phyloP scores from a whole-genome alignment of 1,140 invertebrate species.

The Drosophila pallidifrons region DNA sequence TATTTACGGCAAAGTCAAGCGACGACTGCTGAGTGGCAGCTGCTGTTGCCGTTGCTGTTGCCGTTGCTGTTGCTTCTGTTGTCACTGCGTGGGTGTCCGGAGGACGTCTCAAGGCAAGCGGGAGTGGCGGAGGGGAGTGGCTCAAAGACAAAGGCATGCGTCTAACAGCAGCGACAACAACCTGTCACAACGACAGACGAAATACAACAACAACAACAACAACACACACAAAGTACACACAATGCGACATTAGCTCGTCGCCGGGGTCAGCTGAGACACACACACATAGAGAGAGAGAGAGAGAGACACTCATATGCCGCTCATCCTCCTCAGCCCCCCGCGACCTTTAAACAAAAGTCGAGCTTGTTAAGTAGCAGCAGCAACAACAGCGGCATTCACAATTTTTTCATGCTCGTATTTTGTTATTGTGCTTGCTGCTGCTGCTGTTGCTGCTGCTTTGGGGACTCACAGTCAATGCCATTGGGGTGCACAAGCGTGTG shows the following conservation, averaged over 20 bases:
- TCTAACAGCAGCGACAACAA: conserved; percentile 74
- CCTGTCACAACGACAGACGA: conserved; percentile 72
- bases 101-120: neutral
- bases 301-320: neutral
- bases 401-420: conserved; percentile 1
- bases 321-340: neutral
- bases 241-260: conserved; percentile 67
- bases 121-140: conserved; percentile 4
- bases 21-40: conserved; percentile 55
- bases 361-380: conserved; percentile 59
- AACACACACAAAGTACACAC: conserved; percentile 51
- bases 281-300: too few relatives aligned
- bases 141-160: conserved; percentile 73
- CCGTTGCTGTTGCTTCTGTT: conserved; percentile 14
- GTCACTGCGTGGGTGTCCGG: conserved; percentile 11
- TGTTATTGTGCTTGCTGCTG: conserved; percentile 17
- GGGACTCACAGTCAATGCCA: conserved; percentile 58
- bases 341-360: conserved; percentile 78
- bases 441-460: neutral
- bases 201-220: conserved; percentile 1
- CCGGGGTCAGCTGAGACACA: conserved; percentile 37
- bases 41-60: conserved; percentile 39
- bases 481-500: conserved; percentile 15
- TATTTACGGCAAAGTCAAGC: conserved; percentile 72
- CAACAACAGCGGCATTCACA: conserved; percentile 14